A percentile compares a stretch with the other conserved stretches of the same genome.
These are phyloP conservation scores for Pseudococcus jackbeardsleyi DNA, from an alignment of 2,888 invertebrate genomes.

Conservation along the genomic window DNA sequence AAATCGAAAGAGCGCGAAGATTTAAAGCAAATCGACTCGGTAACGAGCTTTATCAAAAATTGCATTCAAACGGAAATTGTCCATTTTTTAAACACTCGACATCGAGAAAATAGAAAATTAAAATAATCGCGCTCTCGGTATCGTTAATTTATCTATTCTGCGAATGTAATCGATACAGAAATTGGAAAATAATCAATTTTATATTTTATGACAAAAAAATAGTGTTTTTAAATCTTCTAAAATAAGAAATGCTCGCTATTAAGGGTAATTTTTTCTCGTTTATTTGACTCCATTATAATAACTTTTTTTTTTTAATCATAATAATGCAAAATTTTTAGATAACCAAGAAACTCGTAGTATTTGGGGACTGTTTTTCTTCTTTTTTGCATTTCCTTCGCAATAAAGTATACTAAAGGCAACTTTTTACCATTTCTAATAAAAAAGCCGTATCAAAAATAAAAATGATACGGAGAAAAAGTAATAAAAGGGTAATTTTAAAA, in stretches of 20 bases:
- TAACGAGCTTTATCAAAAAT: not conserved
- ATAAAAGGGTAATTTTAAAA: conserved; percentile 53
- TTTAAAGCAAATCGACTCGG: not conserved
- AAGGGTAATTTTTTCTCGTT: not conserved
- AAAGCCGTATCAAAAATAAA: not conserved
- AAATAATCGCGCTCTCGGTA: not conserved
- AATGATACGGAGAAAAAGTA: not conserved
- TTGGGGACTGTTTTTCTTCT: not conserved
- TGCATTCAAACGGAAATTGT: not conserved
- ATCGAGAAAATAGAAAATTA: not conserved
- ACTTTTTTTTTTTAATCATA: not conserved
- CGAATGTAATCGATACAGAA: not conserved
- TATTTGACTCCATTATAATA: not conserved
- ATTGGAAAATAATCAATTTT: not conserved
- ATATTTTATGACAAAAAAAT: not conserved
- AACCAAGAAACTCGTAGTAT: not conserved
- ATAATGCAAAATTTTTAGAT: not conserved
- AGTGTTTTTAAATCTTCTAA: not conserved
- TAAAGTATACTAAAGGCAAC: not conserved
- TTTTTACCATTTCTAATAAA: not conserved
- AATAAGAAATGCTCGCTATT: not conserved
- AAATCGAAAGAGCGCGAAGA: not conserved
- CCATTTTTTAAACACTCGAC: not conserved
- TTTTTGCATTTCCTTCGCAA: not conserved
- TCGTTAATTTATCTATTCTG: not conserved